These are phyloP conservation scores for Cercopithecus mitis DNA, from an alignment of 2,797 vertebrate genomes.

Conservation along the genomic window DNA sequence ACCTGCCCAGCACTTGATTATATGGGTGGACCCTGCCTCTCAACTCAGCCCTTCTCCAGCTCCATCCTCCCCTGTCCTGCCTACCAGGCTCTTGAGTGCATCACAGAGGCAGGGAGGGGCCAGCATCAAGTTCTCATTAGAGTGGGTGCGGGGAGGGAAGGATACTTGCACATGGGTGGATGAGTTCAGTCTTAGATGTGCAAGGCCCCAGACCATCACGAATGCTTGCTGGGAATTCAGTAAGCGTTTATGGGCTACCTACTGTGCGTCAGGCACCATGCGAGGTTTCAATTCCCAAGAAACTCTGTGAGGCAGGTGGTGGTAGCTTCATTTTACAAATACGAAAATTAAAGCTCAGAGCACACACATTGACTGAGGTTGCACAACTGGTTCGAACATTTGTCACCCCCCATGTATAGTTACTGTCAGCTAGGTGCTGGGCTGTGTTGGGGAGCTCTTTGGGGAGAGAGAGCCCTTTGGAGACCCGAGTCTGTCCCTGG, in stretches of 20 bases:
- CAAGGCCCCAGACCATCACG: not conserved
- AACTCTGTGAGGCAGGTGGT: not conserved
- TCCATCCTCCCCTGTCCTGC: not conserved
- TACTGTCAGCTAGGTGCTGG: not conserved
- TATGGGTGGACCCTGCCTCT: not conserved
- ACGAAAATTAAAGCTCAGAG: not conserved
- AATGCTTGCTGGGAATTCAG: not conserved
- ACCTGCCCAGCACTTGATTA: fast-evolving
- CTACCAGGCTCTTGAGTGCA: not conserved
- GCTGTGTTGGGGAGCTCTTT: not conserved
- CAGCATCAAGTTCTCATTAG: not conserved
- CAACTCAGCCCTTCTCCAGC: not conserved
- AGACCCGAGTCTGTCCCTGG: not conserved
- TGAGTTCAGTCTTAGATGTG: fast-evolving
- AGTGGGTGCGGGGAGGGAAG: not conserved
- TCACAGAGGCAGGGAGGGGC: not conserved
- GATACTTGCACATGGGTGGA: fast-evolving
- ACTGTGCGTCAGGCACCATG: fast-evolving
- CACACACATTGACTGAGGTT: fast-evolving
- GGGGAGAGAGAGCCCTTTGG: not conserved
- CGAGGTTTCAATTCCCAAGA: not conserved
- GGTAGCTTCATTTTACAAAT: not conserved
- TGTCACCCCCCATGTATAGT: not conserved
- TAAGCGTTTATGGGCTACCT: fast-evolving
- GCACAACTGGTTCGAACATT: not conserved